Evolutionary conservation across 2,888 invertebrate species (phyloP).

Genomic region (Camponotus fellah): DNA sequence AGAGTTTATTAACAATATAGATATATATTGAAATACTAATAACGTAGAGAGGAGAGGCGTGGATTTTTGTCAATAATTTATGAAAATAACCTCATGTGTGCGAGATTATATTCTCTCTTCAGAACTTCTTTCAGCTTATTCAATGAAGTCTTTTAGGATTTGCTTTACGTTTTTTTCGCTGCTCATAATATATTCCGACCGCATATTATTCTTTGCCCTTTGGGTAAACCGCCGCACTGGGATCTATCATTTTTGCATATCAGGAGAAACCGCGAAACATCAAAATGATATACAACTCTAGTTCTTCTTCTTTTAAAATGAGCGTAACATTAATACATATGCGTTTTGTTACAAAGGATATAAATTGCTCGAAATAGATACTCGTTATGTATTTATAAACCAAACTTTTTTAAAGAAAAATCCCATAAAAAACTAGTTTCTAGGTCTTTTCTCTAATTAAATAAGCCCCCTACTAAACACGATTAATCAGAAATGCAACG

Average conservation of each 20-base stretch:
- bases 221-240: constrained; percentile 67
- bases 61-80: neutral
- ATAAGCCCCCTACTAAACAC: neutral
- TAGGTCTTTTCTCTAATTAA: neutral
- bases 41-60: neutral
- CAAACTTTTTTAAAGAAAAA: neutral
- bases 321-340: constrained; percentile 33
- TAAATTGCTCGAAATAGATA: constrained; percentile 16
- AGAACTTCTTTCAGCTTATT: constrained; percentile 36
- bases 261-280: constrained; percentile 65
- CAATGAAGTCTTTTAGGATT: constrained; percentile 41
- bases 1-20: constrained; percentile 8
- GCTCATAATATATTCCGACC: constrained; percentile 60
- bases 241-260: constrained; percentile 76
- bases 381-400: constrained; percentile 13
- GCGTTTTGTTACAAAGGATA: constrained; percentile 4
- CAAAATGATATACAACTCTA: constrained; percentile 47
- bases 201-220: constrained; percentile 55
- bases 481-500: neutral
- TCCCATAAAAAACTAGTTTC: neutral
- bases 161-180: constrained; percentile 55
- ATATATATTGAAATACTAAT: neutral
- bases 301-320: constrained; percentile 41
- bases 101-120: constrained; percentile 1
- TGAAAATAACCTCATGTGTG: neutral